These are phyloP conservation scores for Tupaia tana DNA, from an alignment of 2,113 vertebrate species.

Conservation along the genomic window DNA sequence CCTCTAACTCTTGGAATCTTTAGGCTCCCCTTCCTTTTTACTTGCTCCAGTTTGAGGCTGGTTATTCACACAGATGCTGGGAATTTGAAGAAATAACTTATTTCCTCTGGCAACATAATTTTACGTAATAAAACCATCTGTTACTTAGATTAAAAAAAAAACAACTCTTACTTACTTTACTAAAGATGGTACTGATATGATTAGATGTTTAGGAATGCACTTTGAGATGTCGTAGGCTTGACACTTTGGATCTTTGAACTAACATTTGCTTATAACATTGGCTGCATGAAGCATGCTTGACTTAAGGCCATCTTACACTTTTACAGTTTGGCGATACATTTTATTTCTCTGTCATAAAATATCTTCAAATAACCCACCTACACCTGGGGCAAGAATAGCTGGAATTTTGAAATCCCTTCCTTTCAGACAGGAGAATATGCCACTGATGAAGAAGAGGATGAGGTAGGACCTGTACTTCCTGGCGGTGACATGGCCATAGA, in stretches of 20 bases:
- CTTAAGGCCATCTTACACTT: conserved; percentile 58
- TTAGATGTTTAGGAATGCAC: neutral
- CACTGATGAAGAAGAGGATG: conserved; percentile 96
- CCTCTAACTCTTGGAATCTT: neutral
- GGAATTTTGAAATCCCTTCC: conserved; percentile 60
- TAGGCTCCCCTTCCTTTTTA: conserved; percentile 25
- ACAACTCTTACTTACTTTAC: neutral
- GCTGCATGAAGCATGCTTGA: conserved; percentile 72
- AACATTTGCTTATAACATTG: conserved; percentile 69
- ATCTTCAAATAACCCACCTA: conserved; percentile 1
- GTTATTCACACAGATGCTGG: neutral
- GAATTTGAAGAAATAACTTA: conserved; percentile 40
- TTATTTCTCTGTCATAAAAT: conserved; percentile 53
- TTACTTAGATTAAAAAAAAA: neutral
- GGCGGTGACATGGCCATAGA: conserved; percentile 95
- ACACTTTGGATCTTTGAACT: conserved; percentile 51
- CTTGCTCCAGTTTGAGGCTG: neutral
- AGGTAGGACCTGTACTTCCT: conserved; percentile 88
- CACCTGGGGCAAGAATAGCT: neutral
- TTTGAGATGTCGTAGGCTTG: neutral
- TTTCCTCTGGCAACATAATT: neutral
- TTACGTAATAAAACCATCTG: conserved; percentile 29
- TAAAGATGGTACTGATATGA: neutral
- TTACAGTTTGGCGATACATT: conserved; percentile 12
- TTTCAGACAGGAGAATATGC: conserved; percentile 97